Conservation (phyloP, 1,140 invertebrate genomes). For the Hylyphantes graminicola region DNA sequence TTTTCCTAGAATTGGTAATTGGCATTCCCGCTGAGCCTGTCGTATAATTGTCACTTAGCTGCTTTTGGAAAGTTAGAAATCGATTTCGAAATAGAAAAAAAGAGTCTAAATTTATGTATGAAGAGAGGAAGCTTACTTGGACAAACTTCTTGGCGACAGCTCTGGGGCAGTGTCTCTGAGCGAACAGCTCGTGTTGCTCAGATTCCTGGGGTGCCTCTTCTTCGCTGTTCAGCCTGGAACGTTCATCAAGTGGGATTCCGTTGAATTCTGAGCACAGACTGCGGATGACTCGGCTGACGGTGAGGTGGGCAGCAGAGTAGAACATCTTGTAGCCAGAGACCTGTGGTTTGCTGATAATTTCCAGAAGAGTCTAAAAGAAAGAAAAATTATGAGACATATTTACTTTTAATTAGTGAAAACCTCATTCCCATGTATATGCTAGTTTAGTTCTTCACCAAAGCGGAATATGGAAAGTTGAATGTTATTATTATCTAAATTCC, state of each 20-base stretch:
- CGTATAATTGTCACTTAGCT: too few relatives aligned
- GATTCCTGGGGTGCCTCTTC: background rate
- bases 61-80: too few relatives aligned
- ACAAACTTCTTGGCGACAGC: background rate
- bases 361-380: background rate
- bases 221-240: background rate
- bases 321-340: background rate
- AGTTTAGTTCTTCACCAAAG: background rate
- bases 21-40: too few relatives aligned
- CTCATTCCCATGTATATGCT: too few relatives aligned
- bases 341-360: background rate
- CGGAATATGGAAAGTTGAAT: background rate
- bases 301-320: constrained; percentile 43
- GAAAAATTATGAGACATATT: background rate
- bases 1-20: too few relatives aligned
- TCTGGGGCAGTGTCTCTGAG: background rate
- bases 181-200: background rate
- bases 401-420: too few relatives aligned
- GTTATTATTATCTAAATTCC: background rate
- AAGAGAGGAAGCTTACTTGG: too few relatives aligned
- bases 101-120: too few relatives aligned
- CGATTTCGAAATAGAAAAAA: too few relatives aligned
- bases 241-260: background rate
- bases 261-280: background rate
- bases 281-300: constrained; percentile 35